phyloP scores from a whole-genome alignment of 2,113 vertebrate genomes.

The Perognathus longimembris region DNA sequence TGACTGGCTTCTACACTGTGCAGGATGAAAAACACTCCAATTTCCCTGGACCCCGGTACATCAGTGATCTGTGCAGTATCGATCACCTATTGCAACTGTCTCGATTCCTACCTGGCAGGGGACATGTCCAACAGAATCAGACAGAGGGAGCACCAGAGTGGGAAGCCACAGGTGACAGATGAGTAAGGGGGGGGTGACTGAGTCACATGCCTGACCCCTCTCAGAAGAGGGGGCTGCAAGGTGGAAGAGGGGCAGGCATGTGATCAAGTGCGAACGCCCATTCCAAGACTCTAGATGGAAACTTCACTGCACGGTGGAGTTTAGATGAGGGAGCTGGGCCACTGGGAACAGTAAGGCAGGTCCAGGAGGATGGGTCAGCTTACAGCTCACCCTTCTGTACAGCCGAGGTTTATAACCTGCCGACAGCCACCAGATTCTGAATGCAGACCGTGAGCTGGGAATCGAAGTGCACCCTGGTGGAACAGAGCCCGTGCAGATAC shows the following conservation, averaged over 20 bases:
- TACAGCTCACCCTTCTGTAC: not conserved
- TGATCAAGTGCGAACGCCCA: accelerated
- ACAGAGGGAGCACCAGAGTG: accelerated
- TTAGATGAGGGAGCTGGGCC: not conserved
- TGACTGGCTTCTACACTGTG: not conserved
- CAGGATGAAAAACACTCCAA: not conserved
- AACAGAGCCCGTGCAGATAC: not conserved
- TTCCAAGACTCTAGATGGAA: not conserved
- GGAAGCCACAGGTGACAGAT: not conserved
- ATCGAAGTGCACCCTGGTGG: not conserved
- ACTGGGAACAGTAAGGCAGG: accelerated
- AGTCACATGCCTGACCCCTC: not conserved
- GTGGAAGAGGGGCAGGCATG: no score
- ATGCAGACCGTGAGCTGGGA: accelerated
- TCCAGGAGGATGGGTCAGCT: not conserved
- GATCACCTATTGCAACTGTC: not conserved
- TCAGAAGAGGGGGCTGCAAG: not conserved
- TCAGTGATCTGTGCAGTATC: not conserved
- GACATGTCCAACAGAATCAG: not conserved
- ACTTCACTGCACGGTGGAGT: accelerated
- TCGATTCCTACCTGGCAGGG: not conserved
- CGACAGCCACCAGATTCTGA: not conserved
- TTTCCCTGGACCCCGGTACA: not conserved
- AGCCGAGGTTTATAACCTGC: no score
- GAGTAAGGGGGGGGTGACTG: accelerated